These are phyloP conservation scores for Hololepta plana DNA, from an alignment of 2,888 invertebrate species.

Conservation along the genomic window DNA sequence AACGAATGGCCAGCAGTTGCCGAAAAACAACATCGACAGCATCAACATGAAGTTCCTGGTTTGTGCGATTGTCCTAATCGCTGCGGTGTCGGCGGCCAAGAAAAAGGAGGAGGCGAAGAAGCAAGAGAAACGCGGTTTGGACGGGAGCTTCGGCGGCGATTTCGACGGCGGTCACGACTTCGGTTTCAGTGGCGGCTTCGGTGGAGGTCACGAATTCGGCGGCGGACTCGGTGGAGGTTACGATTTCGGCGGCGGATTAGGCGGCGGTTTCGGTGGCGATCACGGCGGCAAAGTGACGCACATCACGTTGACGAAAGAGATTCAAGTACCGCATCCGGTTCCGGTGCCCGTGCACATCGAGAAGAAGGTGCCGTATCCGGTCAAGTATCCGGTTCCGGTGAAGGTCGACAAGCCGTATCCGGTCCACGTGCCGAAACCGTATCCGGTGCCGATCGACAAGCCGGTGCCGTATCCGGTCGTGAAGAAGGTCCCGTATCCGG, in stretches of 20 bases:
- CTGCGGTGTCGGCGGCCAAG: too few species aligned
- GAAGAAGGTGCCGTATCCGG: conserved; percentile 7
- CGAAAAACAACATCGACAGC: conserved; percentile 12
- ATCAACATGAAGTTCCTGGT: conserved; percentile 11
- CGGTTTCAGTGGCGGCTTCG: conserved; percentile 7
- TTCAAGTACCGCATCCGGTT: conserved; percentile 7
- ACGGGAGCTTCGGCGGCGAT: conserved; percentile 7
- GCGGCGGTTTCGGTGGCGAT: conserved; percentile 6
- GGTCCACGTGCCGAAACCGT: conserved; percentile 9
- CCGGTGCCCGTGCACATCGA: conserved; percentile 8
- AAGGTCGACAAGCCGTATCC: conserved; percentile 9
- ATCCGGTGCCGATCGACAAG: conserved; percentile 9
- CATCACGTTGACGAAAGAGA: conserved; percentile 8
- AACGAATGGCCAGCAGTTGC: too few species aligned
- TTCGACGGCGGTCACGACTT: conserved; percentile 7
- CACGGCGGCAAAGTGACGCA: conserved; percentile 9
- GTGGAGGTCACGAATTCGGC: too few species aligned
- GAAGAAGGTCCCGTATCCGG: conserved; percentile 7
- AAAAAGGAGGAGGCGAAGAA: conserved; percentile 8
- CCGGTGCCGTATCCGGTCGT: conserved; percentile 8
- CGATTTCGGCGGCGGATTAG: too few species aligned
- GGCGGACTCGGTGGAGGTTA: conserved; percentile 7
- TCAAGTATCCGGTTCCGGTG: conserved; percentile 8
- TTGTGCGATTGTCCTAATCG: too few species aligned
- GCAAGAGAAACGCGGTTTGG: conserved; percentile 8